Percentiles rank a stretch among this genome's conserved stretches.
Evolutionary conservation across 2,113 vertebrate genomes (phyloP).

Genomic region (Oryzias woworae): DNA sequence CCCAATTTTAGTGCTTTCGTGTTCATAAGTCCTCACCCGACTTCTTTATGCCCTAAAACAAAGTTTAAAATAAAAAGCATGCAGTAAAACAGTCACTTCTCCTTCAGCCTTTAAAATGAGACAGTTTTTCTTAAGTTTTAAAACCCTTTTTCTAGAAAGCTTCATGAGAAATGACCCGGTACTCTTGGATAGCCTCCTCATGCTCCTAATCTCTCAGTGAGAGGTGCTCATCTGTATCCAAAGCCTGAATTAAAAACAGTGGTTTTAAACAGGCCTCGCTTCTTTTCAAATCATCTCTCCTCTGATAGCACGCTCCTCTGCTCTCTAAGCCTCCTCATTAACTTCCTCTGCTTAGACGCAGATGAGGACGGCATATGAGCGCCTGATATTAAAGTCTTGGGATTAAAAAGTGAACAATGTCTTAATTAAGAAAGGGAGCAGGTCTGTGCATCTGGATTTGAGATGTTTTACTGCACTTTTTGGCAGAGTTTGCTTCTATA

Average conservation of each 20-base stretch:
- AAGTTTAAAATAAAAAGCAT: too few relatives aligned
- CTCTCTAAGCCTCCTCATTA: slow-evolving; percentile 77
- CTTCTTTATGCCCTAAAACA: too few relatives aligned
- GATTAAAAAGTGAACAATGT: slow-evolving; percentile 37
- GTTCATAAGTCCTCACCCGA: too few relatives aligned
- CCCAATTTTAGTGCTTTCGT: too few relatives aligned
- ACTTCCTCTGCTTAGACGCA: slow-evolving; percentile 69
- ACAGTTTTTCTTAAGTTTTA: too few relatives aligned
- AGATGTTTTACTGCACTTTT: slow-evolving; percentile 10
- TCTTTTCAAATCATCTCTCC: slow-evolving; percentile 68
- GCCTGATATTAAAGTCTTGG: slow-evolving; percentile 68
- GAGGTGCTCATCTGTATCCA: slow-evolving; percentile 78
- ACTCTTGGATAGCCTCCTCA: slow-evolving; percentile 65
- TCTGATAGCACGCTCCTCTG: slow-evolving; percentile 64
- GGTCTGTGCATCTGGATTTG: slow-evolving; percentile 30
- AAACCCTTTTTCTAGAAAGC: neutral
- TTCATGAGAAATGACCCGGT: slow-evolving; percentile 66
- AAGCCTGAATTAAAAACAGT: slow-evolving; percentile 75
- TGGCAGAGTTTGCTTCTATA: too few relatives aligned
- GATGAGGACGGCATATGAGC: slow-evolving; percentile 72
- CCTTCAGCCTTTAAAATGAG: too few relatives aligned
- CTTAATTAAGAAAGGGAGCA: slow-evolving; percentile 63
- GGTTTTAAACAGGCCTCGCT: slow-evolving; percentile 54
- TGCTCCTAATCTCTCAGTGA: slow-evolving; percentile 71
- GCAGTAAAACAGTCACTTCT: too few relatives aligned